Evolutionary conservation across 2,113 vertebrate species (phyloP), one percentile per base, ranked within the genome.

Genomic region (Carollia perspicillata): DNA sequence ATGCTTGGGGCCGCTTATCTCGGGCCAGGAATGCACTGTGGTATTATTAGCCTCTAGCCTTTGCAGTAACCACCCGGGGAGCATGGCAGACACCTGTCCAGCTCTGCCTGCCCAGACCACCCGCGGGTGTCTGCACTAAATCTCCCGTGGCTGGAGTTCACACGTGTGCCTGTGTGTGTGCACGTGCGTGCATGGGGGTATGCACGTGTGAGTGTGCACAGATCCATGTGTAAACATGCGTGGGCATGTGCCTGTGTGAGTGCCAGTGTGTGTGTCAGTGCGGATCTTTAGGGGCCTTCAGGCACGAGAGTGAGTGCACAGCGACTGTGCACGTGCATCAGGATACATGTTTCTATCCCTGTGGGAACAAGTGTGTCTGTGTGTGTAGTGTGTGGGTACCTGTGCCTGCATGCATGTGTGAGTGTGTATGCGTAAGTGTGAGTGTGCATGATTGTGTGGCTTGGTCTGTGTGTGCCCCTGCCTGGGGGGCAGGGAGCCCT

Each of bases 1-100:
- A 97, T 97, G 96, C 90, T 95, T 97, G 97, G 88, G 97, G 92
- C 96, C 12, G 44, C 97, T 98, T 98, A 97, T 97, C 97, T 97
- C 37, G 3, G 79, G 90, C 85, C 93, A 97, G 95, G 97, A 97
- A 97, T 98, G 97, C 8, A 4, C 89, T 16, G 49, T 13, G 58
- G 93, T 97, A 94, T 97, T 97, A 97, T 97, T 97, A 97, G 96
- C 80, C 78, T 96, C 95, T 95, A 0, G 65, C 94, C 88, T 95
- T 93, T 78, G 94, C 49, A 95, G 47, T 84, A 90, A 90, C 63
- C 95, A 66, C 92, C 84, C 5, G 0, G 66, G 90, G 30, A 83
- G 89, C 81, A 33, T 26, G 89, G 95, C 89, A 49, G 93, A 94
- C 96, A 96, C 97, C 94, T 97, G 96, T 97, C 97, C 93, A 22